A percentile compares a stretch with the other conserved stretches of the same genome.
phyloP scores from a whole-genome alignment of 2,113 vertebrate species.

The Ciconia maguari region DNA sequence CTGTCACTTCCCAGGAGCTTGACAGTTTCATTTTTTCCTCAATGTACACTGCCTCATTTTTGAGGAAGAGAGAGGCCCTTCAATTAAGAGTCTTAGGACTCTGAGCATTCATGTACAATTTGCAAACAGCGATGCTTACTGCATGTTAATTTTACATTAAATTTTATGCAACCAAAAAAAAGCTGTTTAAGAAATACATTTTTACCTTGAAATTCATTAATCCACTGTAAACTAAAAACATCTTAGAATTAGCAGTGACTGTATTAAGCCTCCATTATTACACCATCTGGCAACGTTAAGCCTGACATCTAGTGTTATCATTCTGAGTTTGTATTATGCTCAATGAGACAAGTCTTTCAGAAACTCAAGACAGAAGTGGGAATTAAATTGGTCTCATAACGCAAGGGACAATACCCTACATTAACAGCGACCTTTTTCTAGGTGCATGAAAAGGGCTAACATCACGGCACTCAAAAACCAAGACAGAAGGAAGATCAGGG shows the following conservation, averaged over 20 bases:
- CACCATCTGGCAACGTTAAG: background rate
- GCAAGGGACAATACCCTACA: background rate
- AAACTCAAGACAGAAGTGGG: background rate
- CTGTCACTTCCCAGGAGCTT: background rate
- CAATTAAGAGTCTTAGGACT: background rate
- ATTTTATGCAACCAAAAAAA: background rate
- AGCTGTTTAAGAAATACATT: background rate
- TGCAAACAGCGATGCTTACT: background rate
- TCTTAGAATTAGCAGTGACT: background rate
- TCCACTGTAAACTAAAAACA: background rate
- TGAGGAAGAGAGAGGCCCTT: background rate
- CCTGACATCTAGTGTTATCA: background rate
- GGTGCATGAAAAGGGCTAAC: background rate
- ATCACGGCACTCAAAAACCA: background rate
- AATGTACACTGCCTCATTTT: background rate
- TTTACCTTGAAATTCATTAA: background rate
- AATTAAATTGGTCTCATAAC: background rate
- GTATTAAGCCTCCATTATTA: background rate
- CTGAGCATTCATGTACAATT: background rate
- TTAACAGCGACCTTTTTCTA: background rate
- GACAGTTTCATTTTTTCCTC: background rate
- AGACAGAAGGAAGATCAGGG: background rate
- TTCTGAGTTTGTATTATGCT: background rate
- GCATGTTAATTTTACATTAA: background rate
- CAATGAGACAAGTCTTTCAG: background rate